phyloP scores from a whole-genome alignment of 1,140 invertebrate genomes.

The Drosophila truncata region DNA sequence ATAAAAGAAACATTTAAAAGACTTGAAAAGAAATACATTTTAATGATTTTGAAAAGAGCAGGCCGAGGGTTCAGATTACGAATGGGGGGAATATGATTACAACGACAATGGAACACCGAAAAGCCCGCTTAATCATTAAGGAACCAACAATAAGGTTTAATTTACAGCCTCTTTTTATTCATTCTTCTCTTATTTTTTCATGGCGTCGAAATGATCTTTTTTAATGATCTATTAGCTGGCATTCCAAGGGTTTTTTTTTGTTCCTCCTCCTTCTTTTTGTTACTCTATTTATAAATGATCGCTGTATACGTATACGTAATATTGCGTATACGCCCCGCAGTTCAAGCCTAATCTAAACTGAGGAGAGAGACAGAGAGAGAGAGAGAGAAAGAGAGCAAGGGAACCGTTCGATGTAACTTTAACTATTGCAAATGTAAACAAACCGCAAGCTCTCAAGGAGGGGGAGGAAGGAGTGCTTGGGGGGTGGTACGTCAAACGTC shows the following conservation, averaged over 20 bases:
- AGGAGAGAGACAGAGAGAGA: neutral
- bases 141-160: neutral
- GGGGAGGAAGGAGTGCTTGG: neutral
- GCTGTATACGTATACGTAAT: conserved; percentile 69
- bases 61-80: neutral
- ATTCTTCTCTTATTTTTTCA: neutral
- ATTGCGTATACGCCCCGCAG: conserved; percentile 49
- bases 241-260: conserved; percentile 1
- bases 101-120: neutral
- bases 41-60: neutral
- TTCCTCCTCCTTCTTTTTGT: neutral
- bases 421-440: conserved; percentile 56
- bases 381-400: neutral
- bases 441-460: conserved; percentile 21
- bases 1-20: neutral
- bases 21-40: neutral
- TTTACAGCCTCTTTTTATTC: neutral
- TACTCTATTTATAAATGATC: conserved; percentile 65
- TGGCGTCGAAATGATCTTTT: conserved; percentile 16
- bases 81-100: conserved; percentile 7
- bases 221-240: conserved; percentile 47
- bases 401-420: conserved; percentile 29
- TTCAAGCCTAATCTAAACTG: conserved; percentile 17
- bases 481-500: conserved; percentile 36
- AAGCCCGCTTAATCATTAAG: neutral